Evolutionary conservation across 2,113 vertebrate species (phyloP).

Genomic region (Tetrao urogallus): DNA sequence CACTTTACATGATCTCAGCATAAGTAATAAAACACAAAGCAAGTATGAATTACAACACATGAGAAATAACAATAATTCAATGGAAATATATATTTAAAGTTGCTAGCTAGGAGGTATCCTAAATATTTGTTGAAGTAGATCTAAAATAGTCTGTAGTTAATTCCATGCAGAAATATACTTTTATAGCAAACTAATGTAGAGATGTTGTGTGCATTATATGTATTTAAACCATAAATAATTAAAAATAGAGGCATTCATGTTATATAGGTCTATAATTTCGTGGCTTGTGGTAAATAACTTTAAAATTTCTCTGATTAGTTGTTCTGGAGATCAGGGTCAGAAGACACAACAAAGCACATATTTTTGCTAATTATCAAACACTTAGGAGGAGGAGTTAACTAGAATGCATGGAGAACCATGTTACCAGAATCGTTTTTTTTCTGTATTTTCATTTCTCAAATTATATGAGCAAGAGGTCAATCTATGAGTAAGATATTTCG

Average conservation of each 20-base stretch:
- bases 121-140: slow-evolving; percentile 29
- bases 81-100: slow-evolving; percentile 1
- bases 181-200: not conserved
- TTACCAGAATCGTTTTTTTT: not conserved
- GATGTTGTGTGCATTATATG: not conserved
- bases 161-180: not conserved
- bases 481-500: slow-evolving; percentile 15
- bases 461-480: not conserved
- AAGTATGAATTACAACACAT: slow-evolving; percentile 1
- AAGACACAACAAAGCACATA: not conserved
- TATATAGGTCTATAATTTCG: not conserved
- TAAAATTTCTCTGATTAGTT: not conserved
- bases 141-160: not conserved
- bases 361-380: not conserved
- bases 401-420: not conserved
- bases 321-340: not conserved
- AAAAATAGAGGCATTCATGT: not conserved
- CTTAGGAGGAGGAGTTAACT: not conserved
- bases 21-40: slow-evolving; percentile 45
- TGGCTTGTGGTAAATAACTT: not conserved
- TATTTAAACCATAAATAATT: not conserved
- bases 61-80: not conserved
- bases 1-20: not conserved
- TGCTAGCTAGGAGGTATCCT: not conserved
- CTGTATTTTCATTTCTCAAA: slow-evolving; percentile 10